These are phyloP conservation scores for Chrosomus eos DNA, from an alignment of 2,797 vertebrate species.

Conservation along the genomic window DNA sequence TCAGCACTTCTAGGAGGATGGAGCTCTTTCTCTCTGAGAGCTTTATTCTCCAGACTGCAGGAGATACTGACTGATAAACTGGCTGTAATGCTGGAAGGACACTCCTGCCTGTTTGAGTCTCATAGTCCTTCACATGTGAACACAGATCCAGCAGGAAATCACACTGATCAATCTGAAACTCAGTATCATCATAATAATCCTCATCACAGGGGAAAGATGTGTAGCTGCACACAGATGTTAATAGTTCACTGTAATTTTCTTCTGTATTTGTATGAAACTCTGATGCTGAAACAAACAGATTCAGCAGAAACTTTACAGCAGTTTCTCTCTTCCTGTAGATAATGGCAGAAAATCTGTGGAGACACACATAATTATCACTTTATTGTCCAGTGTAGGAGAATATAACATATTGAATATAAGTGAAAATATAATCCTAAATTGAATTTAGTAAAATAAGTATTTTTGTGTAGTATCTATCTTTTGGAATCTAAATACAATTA, in stretches of 20 bases:
- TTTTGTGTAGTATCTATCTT: too few species aligned
- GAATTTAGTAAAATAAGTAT: too few species aligned
- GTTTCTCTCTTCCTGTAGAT: background rate
- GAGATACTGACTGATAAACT: background rate
- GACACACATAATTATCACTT: background rate
- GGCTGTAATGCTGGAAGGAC: background rate
- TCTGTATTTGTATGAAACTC: constrained; percentile 9
- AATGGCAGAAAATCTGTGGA: background rate
- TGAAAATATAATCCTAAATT: too few species aligned
- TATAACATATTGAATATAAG: too few species aligned
- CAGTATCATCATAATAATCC: too few species aligned
- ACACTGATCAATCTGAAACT: background rate
- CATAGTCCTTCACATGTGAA: constrained; percentile 26
- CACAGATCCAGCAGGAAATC: constrained; percentile 18
- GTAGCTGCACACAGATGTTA: background rate
- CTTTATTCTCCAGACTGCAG: rapidly evolving
- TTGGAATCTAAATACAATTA: too few species aligned
- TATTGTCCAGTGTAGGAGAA: background rate
- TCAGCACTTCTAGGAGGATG: constrained; percentile 21
- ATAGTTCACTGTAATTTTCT: background rate
- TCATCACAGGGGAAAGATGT: too few species aligned
- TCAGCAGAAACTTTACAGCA: constrained; percentile 19
- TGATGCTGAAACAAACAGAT: background rate
- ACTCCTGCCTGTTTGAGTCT: constrained; percentile 4
- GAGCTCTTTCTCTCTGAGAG: background rate